Conservation (phyloP, 2,113 vertebrate genomes). For the Pteronura brasiliensis region DNA sequence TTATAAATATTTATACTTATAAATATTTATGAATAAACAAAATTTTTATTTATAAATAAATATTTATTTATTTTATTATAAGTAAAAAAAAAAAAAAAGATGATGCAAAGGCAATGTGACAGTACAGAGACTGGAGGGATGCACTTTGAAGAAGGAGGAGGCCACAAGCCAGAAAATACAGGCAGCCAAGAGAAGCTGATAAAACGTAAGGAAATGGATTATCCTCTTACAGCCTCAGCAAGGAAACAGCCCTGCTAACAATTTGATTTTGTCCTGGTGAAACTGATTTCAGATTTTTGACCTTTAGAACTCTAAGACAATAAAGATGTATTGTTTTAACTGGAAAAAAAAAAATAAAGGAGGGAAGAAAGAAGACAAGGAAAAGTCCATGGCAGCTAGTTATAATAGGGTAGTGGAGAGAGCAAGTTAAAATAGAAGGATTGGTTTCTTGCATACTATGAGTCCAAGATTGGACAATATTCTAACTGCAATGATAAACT, state of each 20-base stretch:
- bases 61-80: too few relatives aligned
- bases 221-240: background rate
- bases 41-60: too few relatives aligned
- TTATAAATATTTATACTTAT: too few relatives aligned
- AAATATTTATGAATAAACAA: too few relatives aligned
- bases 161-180: background rate
- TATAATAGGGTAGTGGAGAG: background rate
- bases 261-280: background rate
- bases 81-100: background rate
- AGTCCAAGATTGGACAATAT: background rate
- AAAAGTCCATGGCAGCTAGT: background rate
- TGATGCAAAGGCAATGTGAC: background rate
- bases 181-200: too few relatives aligned
- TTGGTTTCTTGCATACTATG: background rate
- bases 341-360: background rate
- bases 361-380: background rate
- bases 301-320: background rate
- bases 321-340: background rate
- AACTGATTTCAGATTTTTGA: background rate
- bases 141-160: background rate
- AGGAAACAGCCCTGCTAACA: background rate
- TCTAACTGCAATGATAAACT: background rate
- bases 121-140: background rate
- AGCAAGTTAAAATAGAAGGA: background rate
- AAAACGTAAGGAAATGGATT: background rate